Evolutionary conservation across 2,888 invertebrate genomes (phyloP).

Genomic region (Diarsia mendica): DNA sequence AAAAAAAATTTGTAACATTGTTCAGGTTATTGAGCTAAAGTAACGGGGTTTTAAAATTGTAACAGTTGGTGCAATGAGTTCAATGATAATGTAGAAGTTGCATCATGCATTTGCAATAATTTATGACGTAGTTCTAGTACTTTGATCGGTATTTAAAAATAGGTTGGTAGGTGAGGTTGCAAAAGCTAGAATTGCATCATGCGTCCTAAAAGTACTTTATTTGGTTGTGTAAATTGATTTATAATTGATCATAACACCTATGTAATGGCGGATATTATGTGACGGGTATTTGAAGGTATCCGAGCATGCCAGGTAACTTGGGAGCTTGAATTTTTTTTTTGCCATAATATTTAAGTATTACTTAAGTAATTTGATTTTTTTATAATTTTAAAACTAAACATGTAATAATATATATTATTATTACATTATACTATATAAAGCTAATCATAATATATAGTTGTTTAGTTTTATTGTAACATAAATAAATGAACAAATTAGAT

Average conservation of each 20-base stretch:
- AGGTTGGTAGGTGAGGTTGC: neutral
- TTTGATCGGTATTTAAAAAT: slow-evolving; percentile 3
- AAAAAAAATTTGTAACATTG: neutral
- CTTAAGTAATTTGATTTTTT: too few relatives aligned
- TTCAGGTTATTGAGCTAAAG: slow-evolving; percentile 44
- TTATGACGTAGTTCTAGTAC: slow-evolving; percentile 4
- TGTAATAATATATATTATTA: too few relatives aligned
- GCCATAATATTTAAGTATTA: neutral
- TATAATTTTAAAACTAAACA: too few relatives aligned
- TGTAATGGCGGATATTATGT: neutral
- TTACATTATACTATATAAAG: too few relatives aligned
- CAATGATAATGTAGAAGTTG: slow-evolving; percentile 19
- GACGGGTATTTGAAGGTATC: neutral
- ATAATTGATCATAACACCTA: neutral
- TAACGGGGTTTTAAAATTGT: slow-evolving; percentile 37
- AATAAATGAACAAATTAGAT: neutral
- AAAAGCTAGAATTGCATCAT: slow-evolving; percentile 19
- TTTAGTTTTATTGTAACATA: too few relatives aligned
- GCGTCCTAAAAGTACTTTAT: neutral
- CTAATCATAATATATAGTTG: too few relatives aligned
- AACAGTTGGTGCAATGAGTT: slow-evolving; percentile 27
- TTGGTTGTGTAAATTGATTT: neutral
- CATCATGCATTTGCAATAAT: slow-evolving; percentile 29
- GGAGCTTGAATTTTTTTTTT: neutral
- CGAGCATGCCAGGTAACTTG: neutral